phyloP scores from a whole-genome alignment of 2,113 vertebrate species.

The Dolichallabes microphthalmus region DNA sequence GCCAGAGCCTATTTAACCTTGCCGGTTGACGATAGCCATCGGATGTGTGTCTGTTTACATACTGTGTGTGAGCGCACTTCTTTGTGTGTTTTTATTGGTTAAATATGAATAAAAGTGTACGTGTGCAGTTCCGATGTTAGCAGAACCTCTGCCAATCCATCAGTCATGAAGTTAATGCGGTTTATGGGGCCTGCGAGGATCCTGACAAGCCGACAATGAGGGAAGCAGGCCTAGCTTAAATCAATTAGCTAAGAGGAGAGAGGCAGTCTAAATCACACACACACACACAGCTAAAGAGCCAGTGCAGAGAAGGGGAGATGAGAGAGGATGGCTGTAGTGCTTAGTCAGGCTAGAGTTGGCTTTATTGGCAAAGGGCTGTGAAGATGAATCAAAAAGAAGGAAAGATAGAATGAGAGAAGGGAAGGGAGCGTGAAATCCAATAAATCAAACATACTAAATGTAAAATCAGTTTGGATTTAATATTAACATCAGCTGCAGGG shows the following conservation, averaged over 20 bases:
- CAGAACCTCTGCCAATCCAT: constrained; percentile 57
- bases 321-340: constrained; percentile 37
- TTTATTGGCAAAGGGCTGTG: constrained; percentile 30
- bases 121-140: constrained; percentile 30
- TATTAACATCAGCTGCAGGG: constrained; percentile 38
- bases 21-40: constrained; percentile 17
- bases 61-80: not conserved
- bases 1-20: constrained; percentile 41
- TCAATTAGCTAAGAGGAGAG: constrained; percentile 76
- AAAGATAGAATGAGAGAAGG: not conserved
- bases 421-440: not conserved
- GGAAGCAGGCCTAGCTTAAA: constrained; percentile 64
- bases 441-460: not conserved
- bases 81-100: not conserved
- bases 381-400: constrained; percentile 11
- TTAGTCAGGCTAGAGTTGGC: constrained; percentile 51
- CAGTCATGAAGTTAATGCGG: constrained; percentile 62
- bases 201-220: constrained; percentile 66
- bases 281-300: constrained; percentile 47
- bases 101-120: not conserved
- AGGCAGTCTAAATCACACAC: constrained; percentile 69
- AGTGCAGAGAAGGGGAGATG: not conserved
- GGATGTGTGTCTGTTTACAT: not conserved
- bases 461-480: constrained; percentile 11
- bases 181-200: constrained; percentile 61